Evolutionary conservation across 2,113 vertebrate genomes (phyloP).

Genomic region (Recurvirostra avosetta): DNA sequence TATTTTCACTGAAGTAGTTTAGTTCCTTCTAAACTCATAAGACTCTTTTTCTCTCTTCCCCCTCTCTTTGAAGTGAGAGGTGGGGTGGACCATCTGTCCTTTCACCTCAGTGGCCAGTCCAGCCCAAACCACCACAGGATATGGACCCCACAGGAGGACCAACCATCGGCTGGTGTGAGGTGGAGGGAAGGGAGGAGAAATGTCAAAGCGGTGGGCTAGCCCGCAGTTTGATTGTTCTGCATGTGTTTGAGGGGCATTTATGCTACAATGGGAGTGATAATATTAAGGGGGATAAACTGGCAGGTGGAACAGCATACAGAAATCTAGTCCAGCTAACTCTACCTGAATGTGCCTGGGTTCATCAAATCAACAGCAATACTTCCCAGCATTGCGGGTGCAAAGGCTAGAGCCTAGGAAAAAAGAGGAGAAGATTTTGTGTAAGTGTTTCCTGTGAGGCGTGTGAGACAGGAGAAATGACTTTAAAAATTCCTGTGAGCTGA

Average conservation of each 20-base stretch:
- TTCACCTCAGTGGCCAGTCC: too few relatives aligned
- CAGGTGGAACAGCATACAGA: neutral
- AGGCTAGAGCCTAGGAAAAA: neutral
- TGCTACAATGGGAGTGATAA: neutral
- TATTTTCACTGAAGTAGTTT: too few relatives aligned
- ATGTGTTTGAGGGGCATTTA: neutral
- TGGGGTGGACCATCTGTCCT: too few relatives aligned
- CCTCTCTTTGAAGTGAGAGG: too few relatives aligned
- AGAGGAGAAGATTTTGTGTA: neutral
- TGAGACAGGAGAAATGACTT: neutral
- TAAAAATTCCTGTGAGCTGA: neutral
- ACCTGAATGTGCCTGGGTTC: neutral
- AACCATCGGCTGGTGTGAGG: accelerated
- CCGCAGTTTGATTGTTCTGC: neutral
- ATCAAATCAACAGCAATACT: neutral
- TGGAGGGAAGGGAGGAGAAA: neutral
- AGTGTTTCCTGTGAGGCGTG: neutral
- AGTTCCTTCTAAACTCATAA: too few relatives aligned
- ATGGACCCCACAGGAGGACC: neutral
- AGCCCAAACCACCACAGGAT: too few relatives aligned
- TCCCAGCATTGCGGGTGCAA: neutral
- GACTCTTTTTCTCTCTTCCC: too few relatives aligned
- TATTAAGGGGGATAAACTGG: neutral
- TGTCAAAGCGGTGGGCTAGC: neutral
- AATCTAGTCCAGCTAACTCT: neutral